A percentile compares a stretch with the other conserved stretches of the same genome.
phyloP scores from a whole-genome alignment of 2,113 vertebrate species.

The Heliornis fulica region DNA sequence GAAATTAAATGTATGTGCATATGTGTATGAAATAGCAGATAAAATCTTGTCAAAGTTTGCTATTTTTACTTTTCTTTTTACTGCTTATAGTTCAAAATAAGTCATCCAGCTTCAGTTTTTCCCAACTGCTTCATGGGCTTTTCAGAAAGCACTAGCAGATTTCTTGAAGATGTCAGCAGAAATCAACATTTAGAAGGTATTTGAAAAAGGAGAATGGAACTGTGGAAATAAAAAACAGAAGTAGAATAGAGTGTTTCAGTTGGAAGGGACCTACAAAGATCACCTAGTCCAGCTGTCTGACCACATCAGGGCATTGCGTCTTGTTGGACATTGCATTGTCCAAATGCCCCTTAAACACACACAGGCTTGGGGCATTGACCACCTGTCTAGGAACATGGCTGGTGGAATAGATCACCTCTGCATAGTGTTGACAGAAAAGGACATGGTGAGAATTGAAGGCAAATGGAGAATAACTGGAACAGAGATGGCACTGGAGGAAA shows the following conservation, averaged over 20 bases:
- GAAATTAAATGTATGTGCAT: background rate
- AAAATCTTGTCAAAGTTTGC: background rate
- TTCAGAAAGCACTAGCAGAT: background rate
- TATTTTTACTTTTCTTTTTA: background rate
- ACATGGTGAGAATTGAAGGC: background rate
- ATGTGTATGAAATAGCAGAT: background rate
- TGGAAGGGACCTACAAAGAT: background rate
- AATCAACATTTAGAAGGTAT: background rate
- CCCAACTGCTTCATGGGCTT: background rate
- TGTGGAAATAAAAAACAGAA: background rate
- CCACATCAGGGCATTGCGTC: background rate
- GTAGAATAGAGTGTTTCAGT: background rate
- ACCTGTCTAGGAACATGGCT: background rate
- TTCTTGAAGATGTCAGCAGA: background rate
- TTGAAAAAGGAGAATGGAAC: background rate
- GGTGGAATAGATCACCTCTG: background rate
- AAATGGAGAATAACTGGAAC: background rate
- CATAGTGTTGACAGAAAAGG: background rate
- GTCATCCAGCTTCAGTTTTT: background rate
- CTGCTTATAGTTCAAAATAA: background rate
- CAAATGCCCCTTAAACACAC: background rate
- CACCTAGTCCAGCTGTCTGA: background rate
- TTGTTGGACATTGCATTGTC: background rate
- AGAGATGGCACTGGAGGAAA: background rate
- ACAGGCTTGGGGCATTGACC: background rate